These are phyloP conservation scores for Capitella teleta DNA, from an alignment of 1,140 invertebrate species.

Conservation along the genomic window DNA sequence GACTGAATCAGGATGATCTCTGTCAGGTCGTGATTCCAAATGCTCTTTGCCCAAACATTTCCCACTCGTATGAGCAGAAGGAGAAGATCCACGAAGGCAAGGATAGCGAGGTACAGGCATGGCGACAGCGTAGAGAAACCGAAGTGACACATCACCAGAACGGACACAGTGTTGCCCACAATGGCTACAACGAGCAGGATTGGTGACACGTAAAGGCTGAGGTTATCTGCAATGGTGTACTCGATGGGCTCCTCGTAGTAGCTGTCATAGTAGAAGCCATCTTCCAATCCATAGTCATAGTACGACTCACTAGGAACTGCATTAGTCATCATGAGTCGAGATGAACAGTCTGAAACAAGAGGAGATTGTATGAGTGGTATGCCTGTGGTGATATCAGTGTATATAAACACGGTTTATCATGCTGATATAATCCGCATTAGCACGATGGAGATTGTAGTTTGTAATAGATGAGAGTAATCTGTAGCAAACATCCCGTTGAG, in stretches of 20 bases:
- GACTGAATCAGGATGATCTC: no score
- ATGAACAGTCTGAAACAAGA: no score
- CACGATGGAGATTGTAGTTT: no score
- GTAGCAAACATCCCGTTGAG: no score
- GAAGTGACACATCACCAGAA: not conserved
- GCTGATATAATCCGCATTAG: no score
- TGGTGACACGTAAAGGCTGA: conserved; percentile 1
- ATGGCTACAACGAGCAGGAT: not conserved
- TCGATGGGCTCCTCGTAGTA: not conserved
- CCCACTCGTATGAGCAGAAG: not conserved
- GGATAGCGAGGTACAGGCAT: not conserved
- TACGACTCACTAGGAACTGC: no score
- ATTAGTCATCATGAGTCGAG: no score
- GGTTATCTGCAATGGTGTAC: not conserved
- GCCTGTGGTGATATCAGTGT: no score
- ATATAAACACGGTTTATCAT: no score
- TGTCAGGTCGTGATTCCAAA: not conserved
- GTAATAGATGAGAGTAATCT: no score
- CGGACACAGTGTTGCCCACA: not conserved
- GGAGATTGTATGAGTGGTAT: no score
- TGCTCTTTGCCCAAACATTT: not conserved
- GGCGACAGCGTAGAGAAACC: not conserved
- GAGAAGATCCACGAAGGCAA: not conserved
- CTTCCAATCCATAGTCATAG: no score
- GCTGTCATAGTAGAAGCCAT: conserved; percentile 1